Evolutionary conservation across 2,888 invertebrate genomes (phyloP), one percentile per base, ranked within the genome.

Genomic region (Cepaea hortensis): DNA sequence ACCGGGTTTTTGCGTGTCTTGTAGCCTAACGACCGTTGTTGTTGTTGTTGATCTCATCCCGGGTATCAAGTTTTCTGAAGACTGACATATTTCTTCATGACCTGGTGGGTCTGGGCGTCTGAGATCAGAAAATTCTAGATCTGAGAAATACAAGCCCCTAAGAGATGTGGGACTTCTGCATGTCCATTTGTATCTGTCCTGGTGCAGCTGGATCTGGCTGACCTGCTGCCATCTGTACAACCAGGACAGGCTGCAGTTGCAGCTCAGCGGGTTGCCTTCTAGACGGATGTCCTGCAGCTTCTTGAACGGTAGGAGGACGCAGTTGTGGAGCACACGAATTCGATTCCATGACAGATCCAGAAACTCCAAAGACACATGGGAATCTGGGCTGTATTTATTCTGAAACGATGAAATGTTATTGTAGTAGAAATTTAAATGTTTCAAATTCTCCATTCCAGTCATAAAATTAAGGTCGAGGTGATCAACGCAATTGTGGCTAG

Each of bases 281-380:
- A 85, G n/a, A 3, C 61, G 55, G 35, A 81, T 15, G 9, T 85
- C 81, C 7, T 3, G 13, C 5, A 85, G 73, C 55, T 85, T 62
- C 23, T 61, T 85, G 11, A 85, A 73, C 0, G 50, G 35, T 46
- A 81, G 73, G 73, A 85, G 73, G 11, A 46, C 55, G 46, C 85
- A 85, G 20, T 81, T 79, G 35, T 46, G 11, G 11, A 85, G 73
- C 6, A 61, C 48, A 3, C 61, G 61, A 9, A 85, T 62, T 3
- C 80, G 70, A 73, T 85, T 85, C 80, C 81, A 80, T 6, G 85
- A 85, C 15, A 85, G 72, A 73, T 85, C 85, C 35, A 85, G n/a
- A 15, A 61, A 3, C 18, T 72, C 72, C 9, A 85, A 23, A 18
- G 46, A 5, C 1, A 73, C 62, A 68, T 46, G 18, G 9, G 62